Conservation (phyloP, 2,888 invertebrate genomes). For the Rotaria magnacalcarata region DNA sequence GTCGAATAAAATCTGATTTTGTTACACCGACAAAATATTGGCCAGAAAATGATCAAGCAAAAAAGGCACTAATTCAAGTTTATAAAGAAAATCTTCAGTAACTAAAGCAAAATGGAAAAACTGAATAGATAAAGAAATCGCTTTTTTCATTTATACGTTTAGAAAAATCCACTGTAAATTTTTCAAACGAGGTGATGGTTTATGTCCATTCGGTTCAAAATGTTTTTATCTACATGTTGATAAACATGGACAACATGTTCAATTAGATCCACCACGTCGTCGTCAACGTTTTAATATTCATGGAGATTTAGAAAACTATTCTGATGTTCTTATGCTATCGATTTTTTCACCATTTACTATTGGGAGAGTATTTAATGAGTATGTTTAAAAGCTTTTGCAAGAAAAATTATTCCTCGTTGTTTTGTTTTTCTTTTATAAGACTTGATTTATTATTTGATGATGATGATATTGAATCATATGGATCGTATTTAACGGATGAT, state of each 20-base stretch:
- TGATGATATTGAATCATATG: constrained; percentile 5
- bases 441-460: not conserved
- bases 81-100: constrained; percentile 72
- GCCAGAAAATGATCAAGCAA: constrained; percentile 76
- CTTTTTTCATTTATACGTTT: not conserved
- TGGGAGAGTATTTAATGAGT: constrained; percentile 9
- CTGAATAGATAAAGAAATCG: not conserved
- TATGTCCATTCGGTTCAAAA: constrained; percentile 80
- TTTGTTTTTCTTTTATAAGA: not conserved
- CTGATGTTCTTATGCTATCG: not conserved
- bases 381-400: not conserved
- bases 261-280: constrained; percentile 65
- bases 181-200: constrained; percentile 74
- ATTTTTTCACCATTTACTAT: not conserved
- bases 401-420: not conserved
- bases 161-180: constrained; percentile 75
- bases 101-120: constrained; percentile 38
- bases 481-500: not conserved
- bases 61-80: constrained; percentile 70
- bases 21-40: constrained; percentile 78
- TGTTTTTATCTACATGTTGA: constrained; percentile 78
- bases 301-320: constrained; percentile 39
- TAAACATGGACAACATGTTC: constrained; percentile 67
- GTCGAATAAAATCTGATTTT: constrained; percentile 75
- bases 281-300: constrained; percentile 36